Percentiles rank a stretch among this genome's conserved stretches.
phyloP scores from a whole-genome alignment of 2,797 vertebrate genomes.

The Pseudomugil gertrudae region DNA sequence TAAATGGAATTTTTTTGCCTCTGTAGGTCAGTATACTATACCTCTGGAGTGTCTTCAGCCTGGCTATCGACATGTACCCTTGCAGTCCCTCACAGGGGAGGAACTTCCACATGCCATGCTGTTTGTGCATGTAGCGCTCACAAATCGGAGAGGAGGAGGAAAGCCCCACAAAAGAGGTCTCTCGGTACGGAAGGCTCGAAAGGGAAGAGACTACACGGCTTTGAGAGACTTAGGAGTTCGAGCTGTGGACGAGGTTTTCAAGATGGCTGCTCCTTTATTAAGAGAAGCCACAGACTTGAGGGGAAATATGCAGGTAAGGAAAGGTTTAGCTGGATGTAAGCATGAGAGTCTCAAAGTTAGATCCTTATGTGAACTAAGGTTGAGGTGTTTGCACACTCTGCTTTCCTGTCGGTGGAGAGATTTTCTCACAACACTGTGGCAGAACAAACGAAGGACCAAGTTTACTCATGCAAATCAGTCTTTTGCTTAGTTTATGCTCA shows the following conservation, averaged over 20 bases:
- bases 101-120: conserved; percentile 87
- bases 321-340: background rate
- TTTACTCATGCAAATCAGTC: background rate
- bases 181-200: conserved; percentile 92
- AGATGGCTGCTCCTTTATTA: conserved; percentile 87
- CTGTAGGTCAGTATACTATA: conserved; percentile 90
- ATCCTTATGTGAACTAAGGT: background rate
- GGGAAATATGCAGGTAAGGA: conserved; percentile 93
- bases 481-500: background rate
- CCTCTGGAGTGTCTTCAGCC: conserved; percentile 94
- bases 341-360: background rate
- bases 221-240: conserved; percentile 91
- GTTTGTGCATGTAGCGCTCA: conserved; percentile 94
- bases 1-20: background rate
- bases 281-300: conserved; percentile 92
- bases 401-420: background rate
- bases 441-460: background rate
- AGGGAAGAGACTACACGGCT: conserved; percentile 90
- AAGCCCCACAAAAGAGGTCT: conserved; percentile 94
- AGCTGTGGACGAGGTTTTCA: conserved; percentile 92
- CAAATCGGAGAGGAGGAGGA: conserved; percentile 93
- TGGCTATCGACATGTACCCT: conserved; percentile 90
- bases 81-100: conserved; percentile 92
- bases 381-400: background rate
- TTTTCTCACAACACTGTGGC: background rate